Evolutionary conservation across 2,797 vertebrate genomes (phyloP).

Genomic region (Sebastes matsubarae): DNA sequence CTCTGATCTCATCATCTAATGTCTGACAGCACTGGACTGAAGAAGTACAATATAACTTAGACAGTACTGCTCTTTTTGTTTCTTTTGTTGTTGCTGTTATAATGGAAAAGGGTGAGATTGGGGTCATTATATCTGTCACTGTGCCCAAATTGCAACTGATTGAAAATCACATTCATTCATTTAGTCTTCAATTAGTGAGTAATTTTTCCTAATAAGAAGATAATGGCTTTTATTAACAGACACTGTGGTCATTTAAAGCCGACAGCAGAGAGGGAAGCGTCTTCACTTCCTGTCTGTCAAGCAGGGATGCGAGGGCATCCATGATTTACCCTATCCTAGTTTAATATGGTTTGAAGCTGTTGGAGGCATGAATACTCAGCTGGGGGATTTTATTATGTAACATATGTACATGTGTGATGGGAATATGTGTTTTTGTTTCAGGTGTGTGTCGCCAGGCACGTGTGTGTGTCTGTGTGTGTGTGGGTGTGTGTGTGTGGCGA

Average conservation of each 20-base stretch:
- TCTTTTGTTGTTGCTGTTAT: neutral
- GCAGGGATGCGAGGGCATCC: neutral
- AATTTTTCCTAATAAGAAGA: constrained; percentile 23
- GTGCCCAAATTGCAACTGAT: neutral
- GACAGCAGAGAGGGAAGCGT: constrained; percentile 7
- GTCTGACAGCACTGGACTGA: neutral
- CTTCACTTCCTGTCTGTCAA: constrained; percentile 18
- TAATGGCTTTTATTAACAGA: constrained; percentile 20
- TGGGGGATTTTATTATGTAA: neutral
- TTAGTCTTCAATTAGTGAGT: constrained; percentile 16
- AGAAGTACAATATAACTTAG: neutral
- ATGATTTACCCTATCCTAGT: constrained; percentile 22
- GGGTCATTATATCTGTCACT: constrained; percentile 9
- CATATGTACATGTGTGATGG: neutral
- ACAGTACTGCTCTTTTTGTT: neutral
- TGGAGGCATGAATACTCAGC: neutral
- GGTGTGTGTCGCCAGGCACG: neutral
- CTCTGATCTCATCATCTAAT: constrained; percentile 20
- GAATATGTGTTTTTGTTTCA: neutral
- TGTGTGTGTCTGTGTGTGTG: neutral
- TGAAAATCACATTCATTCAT: constrained; percentile 15
- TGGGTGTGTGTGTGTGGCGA: neutral
- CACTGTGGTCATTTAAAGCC: constrained; percentile 3
- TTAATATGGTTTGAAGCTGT: constrained; percentile 4
- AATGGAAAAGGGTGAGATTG: constrained; percentile 3